Conservation (phyloP, 2,113 vertebrate species). For the Cygnus atratus region DNA sequence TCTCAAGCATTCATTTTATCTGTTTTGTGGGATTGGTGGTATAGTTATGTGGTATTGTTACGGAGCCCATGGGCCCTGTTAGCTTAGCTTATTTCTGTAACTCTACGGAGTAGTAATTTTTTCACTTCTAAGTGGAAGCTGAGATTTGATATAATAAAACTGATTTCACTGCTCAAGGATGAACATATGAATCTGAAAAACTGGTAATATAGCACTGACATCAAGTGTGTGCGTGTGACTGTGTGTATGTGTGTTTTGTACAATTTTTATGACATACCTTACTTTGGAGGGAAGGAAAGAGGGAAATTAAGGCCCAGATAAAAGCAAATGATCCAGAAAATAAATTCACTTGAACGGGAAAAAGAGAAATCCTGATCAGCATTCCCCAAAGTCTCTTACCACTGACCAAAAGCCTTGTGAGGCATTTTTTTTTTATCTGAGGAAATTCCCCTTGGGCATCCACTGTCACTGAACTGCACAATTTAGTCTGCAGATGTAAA, state of each 20-base stretch:
- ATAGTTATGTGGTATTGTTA: not conserved
- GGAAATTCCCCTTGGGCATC: slow-evolving; percentile 23
- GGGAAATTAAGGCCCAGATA: not conserved
- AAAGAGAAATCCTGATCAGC: not conserved
- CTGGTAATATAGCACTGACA: not conserved
- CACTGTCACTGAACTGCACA: not conserved
- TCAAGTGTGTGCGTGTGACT: not conserved
- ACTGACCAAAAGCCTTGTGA: not conserved
- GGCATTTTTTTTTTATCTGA: not conserved
- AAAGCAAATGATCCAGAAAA: slow-evolving; percentile 22
- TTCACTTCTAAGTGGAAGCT: not conserved
- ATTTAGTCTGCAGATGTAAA: slow-evolving; percentile 21
- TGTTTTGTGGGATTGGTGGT: not conserved
- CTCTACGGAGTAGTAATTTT: not conserved
- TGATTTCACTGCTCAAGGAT: not conserved
- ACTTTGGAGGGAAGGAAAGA: not conserved
- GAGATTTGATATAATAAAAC: not conserved
- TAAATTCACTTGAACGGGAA: not conserved
- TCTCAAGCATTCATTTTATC: not conserved
- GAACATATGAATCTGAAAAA: not conserved
- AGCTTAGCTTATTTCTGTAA: not conserved
- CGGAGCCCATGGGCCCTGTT: not conserved
- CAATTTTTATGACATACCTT: not conserved
- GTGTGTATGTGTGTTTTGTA: not conserved
- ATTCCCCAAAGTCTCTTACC: not conserved